Percentiles rank a stretch among this genome's conserved stretches.
Conservation (phyloP, 2,113 vertebrate genomes). For the Saguinus midas region DNA sequence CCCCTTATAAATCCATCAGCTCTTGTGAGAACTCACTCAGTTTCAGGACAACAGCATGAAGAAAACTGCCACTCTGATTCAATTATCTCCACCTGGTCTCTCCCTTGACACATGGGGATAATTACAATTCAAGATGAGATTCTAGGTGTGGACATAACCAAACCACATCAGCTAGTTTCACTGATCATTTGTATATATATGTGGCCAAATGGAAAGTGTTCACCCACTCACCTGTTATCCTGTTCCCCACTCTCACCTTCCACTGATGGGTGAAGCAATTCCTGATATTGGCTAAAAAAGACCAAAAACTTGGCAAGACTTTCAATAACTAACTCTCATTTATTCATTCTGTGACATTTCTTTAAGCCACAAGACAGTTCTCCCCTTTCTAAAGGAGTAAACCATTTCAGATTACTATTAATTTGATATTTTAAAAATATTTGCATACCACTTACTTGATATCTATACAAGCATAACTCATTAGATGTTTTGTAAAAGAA, state of each 20-base stretch:
- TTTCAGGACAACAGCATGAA: too few relatives aligned
- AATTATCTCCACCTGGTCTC: too few relatives aligned
- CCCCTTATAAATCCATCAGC: too few relatives aligned
- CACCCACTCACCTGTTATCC: neutral
- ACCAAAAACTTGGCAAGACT: neutral
- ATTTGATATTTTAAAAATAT: neutral
- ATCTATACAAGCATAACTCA: neutral
- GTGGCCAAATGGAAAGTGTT: neutral
- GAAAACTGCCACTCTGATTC: too few relatives aligned
- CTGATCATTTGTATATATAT: neutral
- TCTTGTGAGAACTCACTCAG: too few relatives aligned
- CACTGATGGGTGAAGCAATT: neutral
- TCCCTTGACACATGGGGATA: too few relatives aligned
- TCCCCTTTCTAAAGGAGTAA: slow-evolving; percentile 38
- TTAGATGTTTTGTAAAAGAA: neutral
- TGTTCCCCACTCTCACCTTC: neutral
- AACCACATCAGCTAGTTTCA: neutral
- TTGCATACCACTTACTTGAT: neutral
- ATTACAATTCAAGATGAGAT: too few relatives aligned
- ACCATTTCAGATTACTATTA: neutral
- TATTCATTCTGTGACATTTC: slow-evolving; percentile 50
- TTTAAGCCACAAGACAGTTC: neutral
- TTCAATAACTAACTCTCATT: neutral
- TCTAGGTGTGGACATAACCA: too few relatives aligned
- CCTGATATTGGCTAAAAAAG: neutral